Conservation (phyloP, 2,888 invertebrate genomes). For the Sarcophaga caerulescens region DNA sequence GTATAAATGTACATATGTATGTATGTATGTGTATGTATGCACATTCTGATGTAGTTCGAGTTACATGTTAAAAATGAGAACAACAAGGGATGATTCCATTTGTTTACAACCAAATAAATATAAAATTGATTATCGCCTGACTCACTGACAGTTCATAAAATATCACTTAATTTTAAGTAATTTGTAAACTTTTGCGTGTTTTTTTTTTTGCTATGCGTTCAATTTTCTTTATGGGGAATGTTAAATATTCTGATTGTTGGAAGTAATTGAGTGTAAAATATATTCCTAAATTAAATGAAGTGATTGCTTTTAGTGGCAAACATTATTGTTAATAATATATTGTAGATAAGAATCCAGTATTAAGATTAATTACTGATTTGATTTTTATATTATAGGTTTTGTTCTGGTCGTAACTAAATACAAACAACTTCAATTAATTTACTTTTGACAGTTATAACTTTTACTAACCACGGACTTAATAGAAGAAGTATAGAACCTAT, state of each 20-base stretch:
- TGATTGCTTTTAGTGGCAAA: no score
- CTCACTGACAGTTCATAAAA: constrained; percentile 69
- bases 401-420: no score
- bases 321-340: no score
- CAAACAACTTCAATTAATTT: no score
- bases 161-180: constrained; percentile 68
- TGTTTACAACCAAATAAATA: constrained; percentile 71
- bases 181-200: constrained; percentile 57
- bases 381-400: no score
- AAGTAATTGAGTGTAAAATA: constrained; percentile 58
- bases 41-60: not conserved
- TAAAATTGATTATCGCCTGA: constrained; percentile 58
- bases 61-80: not conserved
- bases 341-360: no score
- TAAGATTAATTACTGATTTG: no score
- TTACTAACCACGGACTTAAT: no score
- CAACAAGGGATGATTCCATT: constrained; percentile 71
- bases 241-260: constrained; percentile 42
- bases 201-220: constrained; percentile 1
- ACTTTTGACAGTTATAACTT: no score
- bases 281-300: constrained; percentile 44
- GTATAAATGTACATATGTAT: not conserved
- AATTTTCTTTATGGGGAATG: constrained; percentile 10
- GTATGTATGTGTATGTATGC: no score
- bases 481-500: no score